Evolutionary conservation across 2,797 vertebrate genomes (phyloP).

Genomic region (Eulemur mongoz): DNA sequence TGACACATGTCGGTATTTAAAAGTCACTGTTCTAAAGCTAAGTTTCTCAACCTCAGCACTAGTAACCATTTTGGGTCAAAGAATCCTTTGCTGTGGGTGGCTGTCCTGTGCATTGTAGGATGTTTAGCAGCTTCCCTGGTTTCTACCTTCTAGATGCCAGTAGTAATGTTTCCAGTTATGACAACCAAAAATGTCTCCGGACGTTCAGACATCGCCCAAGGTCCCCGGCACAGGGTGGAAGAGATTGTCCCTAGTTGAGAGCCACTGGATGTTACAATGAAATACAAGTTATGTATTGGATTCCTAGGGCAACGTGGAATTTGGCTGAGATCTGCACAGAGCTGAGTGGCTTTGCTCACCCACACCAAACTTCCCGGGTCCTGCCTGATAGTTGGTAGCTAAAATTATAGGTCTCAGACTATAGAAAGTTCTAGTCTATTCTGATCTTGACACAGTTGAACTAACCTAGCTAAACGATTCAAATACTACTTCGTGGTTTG

Average conservation of each 20-base stretch:
- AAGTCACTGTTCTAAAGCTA: background rate
- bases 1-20: too few relatives aligned
- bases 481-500: constrained; percentile 15
- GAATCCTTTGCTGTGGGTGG: background rate
- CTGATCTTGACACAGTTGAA: constrained; percentile 29
- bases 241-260: background rate
- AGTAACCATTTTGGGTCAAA: background rate
- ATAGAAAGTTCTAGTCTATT: background rate
- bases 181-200: background rate
- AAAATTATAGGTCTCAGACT: background rate
- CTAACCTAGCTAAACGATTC: constrained; percentile 40
- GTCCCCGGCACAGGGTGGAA: background rate
- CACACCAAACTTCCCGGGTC: background rate
- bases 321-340: background rate
- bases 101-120: accelerated
- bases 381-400: background rate
- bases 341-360: background rate
- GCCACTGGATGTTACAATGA: background rate
- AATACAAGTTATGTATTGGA: accelerated
- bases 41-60: background rate
- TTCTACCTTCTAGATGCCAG: background rate
- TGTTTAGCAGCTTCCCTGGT: background rate
- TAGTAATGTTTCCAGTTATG: background rate
- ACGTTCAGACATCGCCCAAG: background rate
- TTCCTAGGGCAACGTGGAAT: background rate